Evolutionary conservation across 2,888 invertebrate species (phyloP), one percentile per base, ranked within the genome.

Genomic region (Callyntrura guangdongensis): DNA sequence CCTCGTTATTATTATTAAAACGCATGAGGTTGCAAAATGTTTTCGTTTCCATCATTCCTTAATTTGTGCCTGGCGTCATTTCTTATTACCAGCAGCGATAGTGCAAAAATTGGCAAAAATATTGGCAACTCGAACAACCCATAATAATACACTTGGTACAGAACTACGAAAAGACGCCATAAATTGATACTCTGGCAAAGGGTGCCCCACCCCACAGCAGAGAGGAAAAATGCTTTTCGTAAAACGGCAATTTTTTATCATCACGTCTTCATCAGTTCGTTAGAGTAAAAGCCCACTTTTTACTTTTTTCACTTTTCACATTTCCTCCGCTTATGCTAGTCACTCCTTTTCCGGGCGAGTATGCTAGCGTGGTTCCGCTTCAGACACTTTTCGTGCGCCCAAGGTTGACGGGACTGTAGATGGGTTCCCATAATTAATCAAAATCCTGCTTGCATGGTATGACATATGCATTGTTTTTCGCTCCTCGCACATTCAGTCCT

Each of bases 391-490:
- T 11, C 9, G 27, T 22, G 69, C 25, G 36, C 11, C 20, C 12
- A 69, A 25, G 36, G 22, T 12, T 36, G 25, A 36, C 36, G 36
- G 14, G 27, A 27, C 45, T 14, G 0, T 17, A 67, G 49, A 67
- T 83, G 83, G 47, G 14, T 47, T 83, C 83, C 83, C 47, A 83
- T 83, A 83, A 83, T 83, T 83, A 83, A 83, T 83, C 83, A 83
- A 83, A 83, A 83, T 83, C 83, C 59, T 81, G 0, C n/a, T 25
- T 82, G 36, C 61, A 64, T 64, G n/a, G 45, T n/a, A 20, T 36
- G 36, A 22, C 20, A 22, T 20, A 36, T 64, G 64, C 64, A 64
- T 64, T 14, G 20, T 64, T 64, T 64, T 64, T 25, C 1, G 36
- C 25, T 64, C 61, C n/a, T n/a, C 17, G 20, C 74, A 47, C 47